Conservation (phyloP, 2,797 vertebrate genomes). For the Chromis chromis region DNA sequence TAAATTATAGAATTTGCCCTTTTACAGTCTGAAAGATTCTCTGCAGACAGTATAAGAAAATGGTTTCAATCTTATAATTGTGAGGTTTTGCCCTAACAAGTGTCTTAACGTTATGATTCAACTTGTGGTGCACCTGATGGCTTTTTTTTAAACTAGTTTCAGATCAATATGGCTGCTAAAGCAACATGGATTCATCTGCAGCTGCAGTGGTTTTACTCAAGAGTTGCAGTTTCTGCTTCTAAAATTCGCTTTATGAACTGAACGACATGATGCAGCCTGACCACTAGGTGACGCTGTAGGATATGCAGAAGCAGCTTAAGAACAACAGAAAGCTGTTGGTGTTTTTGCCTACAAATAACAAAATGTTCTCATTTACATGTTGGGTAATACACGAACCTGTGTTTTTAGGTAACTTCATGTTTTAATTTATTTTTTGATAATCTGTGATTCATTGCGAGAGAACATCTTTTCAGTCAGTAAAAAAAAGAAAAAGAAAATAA, state of each 20-base stretch:
- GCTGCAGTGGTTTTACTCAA: neutral
- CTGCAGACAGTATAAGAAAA: neutral
- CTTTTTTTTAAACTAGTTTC: neutral
- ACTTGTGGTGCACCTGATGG: neutral
- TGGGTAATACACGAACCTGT: too few species aligned
- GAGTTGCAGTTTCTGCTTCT: neutral
- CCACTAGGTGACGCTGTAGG: slow-evolving; percentile 51
- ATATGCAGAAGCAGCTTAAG: neutral
- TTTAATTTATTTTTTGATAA: neutral
- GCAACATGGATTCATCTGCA: neutral
- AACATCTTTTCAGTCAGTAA: neutral
- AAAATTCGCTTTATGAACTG: neutral
- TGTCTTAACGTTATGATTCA: neutral
- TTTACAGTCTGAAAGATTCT: too few species aligned
- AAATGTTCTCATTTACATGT: too few species aligned
- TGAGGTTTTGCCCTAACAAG: neutral
- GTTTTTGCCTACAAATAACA: too few species aligned
- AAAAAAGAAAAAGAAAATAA: slow-evolving; percentile 34
- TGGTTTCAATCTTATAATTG: neutral
- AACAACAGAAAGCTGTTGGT: neutral
- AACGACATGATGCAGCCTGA: neutral
- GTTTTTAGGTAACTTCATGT: neutral
- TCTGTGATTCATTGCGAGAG: neutral
- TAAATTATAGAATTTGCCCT: too few species aligned
- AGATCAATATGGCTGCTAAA: neutral